phyloP scores from a whole-genome alignment of 2,888 invertebrate genomes.

The Cheilosia scutellata region DNA sequence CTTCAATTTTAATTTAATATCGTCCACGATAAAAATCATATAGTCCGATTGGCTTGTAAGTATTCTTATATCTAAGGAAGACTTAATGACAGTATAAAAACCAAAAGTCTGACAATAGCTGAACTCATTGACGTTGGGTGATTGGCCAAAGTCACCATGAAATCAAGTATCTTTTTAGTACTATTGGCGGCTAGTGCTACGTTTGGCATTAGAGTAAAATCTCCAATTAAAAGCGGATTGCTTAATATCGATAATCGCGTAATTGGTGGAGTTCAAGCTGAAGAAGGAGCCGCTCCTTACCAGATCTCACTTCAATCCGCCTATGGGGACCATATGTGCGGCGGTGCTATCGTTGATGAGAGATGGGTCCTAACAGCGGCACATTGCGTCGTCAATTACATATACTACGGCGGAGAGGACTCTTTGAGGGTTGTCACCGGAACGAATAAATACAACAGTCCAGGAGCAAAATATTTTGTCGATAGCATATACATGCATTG shows the following conservation, averaged over 20 bases:
- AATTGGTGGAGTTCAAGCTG: slow-evolving; percentile 81
- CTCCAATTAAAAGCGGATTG: neutral
- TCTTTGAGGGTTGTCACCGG: slow-evolving; percentile 79
- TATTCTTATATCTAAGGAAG: neutral
- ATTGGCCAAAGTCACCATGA: slow-evolving; percentile 7
- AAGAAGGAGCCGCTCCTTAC: slow-evolving; percentile 81
- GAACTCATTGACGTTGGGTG: slow-evolving; percentile 1
- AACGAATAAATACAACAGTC: slow-evolving; percentile 79
- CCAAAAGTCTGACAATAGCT: neutral
- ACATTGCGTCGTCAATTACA: slow-evolving; percentile 81
- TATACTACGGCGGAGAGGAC: slow-evolving; percentile 73
- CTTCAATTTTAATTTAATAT: slow-evolving; percentile 10
- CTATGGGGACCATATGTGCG: slow-evolving; percentile 81
- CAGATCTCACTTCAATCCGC: slow-evolving; percentile 82
- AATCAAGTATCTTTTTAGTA: neutral
- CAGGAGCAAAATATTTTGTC: slow-evolving; percentile 78
- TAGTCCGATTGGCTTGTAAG: neutral
- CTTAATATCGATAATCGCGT: slow-evolving; percentile 77
- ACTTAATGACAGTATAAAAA: slow-evolving; percentile 51
- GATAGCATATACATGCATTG: slow-evolving; percentile 80
- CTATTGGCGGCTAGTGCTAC: slow-evolving; percentile 12
- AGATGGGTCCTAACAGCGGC: slow-evolving; percentile 82
- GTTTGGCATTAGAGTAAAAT: slow-evolving; percentile 12
- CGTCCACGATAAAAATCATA: slow-evolving; percentile 14
- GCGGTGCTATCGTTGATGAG: slow-evolving; percentile 82